These are phyloP conservation scores for Excalfactoria chinensis DNA, from an alignment of 2,113 vertebrate genomes.

Conservation along the genomic window DNA sequence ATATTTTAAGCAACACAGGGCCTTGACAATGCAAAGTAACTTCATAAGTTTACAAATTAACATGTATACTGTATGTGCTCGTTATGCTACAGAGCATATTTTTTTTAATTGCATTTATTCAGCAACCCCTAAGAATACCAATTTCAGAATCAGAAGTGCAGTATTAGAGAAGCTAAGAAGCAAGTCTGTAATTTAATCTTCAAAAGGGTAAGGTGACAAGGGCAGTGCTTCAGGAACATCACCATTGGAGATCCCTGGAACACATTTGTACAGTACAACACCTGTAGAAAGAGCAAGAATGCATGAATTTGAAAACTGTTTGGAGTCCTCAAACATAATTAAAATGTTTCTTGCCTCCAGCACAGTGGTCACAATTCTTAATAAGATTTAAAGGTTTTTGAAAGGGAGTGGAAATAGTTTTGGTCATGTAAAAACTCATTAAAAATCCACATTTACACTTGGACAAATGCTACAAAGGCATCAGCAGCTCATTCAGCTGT, in stretches of 20 bases:
- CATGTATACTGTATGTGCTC: neutral
- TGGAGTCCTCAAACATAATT: neutral
- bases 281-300: accelerated
- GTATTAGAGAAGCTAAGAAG: neutral
- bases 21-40: neutral
- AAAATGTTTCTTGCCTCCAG: neutral
- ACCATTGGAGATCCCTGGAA: neutral
- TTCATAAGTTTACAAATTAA: neutral
- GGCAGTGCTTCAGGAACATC: neutral
- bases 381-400: neutral
- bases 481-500: neutral
- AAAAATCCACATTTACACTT: neutral
- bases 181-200: neutral
- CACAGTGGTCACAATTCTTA: neutral
- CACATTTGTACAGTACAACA: neutral
- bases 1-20: neutral
- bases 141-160: neutral
- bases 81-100: neutral
- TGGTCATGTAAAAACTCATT: neutral
- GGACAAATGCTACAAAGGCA: neutral
- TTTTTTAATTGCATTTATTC: neutral
- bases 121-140: neutral
- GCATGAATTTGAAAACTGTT: neutral
- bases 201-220: neutral
- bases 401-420: neutral